Evolutionary conservation across 2,113 vertebrate genomes (phyloP).

Genomic region (Leucopsar rothschildi): DNA sequence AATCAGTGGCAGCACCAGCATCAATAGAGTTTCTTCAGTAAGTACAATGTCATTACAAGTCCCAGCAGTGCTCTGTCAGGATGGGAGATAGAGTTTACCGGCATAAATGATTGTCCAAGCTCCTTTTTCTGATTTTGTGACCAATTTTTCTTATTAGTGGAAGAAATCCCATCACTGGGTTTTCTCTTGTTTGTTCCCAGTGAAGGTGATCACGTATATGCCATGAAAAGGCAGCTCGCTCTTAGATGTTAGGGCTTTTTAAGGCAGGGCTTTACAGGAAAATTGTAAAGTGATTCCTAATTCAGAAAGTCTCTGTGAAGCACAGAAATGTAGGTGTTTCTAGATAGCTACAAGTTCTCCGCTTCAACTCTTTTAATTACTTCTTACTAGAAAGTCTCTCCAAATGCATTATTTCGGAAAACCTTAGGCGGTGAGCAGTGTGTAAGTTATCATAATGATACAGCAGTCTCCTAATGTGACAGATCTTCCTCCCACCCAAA

Average conservation of each 20-base stretch:
- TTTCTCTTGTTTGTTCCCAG: background rate
- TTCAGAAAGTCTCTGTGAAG: background rate
- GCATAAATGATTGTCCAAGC: background rate
- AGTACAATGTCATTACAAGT: background rate
- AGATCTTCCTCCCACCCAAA: background rate
- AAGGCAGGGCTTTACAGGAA: background rate
- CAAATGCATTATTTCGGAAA: background rate
- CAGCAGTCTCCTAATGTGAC: background rate
- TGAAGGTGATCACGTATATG: background rate
- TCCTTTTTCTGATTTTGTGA: background rate
- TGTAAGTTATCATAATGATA: background rate
- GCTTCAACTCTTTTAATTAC: background rate
- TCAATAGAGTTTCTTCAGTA: background rate
- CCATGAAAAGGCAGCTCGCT: background rate
- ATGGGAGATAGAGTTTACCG: background rate
- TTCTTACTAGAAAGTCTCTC: background rate
- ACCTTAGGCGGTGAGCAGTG: background rate
- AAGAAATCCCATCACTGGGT: background rate
- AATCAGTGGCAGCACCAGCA: background rate
- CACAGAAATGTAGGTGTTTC: background rate
- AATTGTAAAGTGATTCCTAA: background rate
- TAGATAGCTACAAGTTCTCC: background rate
- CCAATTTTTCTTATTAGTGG: background rate
- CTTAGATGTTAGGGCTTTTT: background rate
- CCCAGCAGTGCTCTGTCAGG: background rate